These are phyloP conservation scores for Axinella damicornis DNA, from an alignment of 37 sponge, comb jelly and placozoan species.

Conservation along the genomic window DNA sequence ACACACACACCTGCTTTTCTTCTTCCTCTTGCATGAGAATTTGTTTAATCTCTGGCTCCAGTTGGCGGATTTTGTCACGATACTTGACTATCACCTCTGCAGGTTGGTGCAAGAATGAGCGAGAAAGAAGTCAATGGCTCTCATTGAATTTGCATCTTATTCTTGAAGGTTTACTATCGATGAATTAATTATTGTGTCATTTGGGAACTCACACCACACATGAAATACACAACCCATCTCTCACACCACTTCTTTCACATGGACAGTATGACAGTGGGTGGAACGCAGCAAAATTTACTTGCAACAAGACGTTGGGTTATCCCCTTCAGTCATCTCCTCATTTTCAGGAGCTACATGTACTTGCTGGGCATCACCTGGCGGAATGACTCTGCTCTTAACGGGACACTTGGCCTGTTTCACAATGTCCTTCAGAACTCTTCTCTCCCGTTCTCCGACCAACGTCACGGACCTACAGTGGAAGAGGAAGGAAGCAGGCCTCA, in stretches of 20 bases:
- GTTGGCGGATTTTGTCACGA: slow-evolving; percentile 58
- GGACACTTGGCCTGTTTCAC: slow-evolving; percentile 88
- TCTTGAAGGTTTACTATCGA: no score
- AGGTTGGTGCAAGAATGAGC: neutral
- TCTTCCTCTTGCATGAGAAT: slow-evolving; percentile 96
- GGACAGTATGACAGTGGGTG: no score
- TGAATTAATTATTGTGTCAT: no score
- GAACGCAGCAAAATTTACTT: no score
- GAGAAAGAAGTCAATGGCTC: neutral
- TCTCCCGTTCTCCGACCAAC: slow-evolving; percentile 95
- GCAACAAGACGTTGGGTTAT: no score
- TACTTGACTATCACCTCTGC: slow-evolving; percentile 84
- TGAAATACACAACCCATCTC: no score
- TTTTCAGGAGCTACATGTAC: no score
- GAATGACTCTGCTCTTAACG: slow-evolving; percentile 89
- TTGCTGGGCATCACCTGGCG: slow-evolving; percentile 67
- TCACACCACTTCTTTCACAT: no score
- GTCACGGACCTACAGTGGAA: slow-evolving; percentile 73
- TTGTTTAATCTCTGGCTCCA: slow-evolving; percentile 75
- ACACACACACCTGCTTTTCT: slow-evolving; percentile 79
- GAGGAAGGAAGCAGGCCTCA: neutral
- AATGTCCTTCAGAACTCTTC: slow-evolving; percentile 92
- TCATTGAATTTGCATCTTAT: no score
- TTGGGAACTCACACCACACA: no score
- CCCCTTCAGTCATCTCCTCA: no score